Evolutionary conservation across 2,113 vertebrate species (phyloP).

Genomic region (Furnarius figulus): DNA sequence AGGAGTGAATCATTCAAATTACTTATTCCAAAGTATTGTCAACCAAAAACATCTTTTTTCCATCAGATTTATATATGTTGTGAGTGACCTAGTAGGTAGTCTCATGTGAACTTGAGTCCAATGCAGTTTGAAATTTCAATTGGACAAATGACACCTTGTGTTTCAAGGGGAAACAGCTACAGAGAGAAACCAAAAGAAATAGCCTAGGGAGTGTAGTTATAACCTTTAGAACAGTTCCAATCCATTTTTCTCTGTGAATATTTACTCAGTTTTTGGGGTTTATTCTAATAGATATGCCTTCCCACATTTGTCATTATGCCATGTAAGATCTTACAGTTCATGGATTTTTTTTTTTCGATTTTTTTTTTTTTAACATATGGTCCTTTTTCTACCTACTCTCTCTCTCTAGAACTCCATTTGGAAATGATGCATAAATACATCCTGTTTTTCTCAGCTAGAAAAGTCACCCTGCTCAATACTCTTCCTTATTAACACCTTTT

Average conservation of each 20-base stretch:
- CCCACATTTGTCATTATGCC: background rate
- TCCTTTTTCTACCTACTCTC: conserved; percentile 12
- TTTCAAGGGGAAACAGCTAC: background rate
- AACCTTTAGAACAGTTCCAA: background rate
- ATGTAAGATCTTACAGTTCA: background rate
- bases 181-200: background rate
- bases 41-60: background rate
- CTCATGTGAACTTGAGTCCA: background rate
- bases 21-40: background rate
- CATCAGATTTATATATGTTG: background rate
- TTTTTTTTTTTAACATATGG: background rate
- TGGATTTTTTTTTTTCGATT: background rate
- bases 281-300: conserved; percentile 22
- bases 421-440: conserved; percentile 15
- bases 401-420: conserved; percentile 17
- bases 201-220: background rate
- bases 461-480: background rate
- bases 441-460: conserved; percentile 38
- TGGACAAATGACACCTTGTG: background rate
- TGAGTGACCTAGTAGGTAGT: background rate
- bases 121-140: background rate
- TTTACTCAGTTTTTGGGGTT: background rate
- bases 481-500: conserved; percentile 10
- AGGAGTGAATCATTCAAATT: conserved; percentile 14
- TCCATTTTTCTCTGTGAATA: background rate